phyloP scores from a whole-genome alignment of 2,113 vertebrate genomes.

The Protobothrops flavoviridis region DNA sequence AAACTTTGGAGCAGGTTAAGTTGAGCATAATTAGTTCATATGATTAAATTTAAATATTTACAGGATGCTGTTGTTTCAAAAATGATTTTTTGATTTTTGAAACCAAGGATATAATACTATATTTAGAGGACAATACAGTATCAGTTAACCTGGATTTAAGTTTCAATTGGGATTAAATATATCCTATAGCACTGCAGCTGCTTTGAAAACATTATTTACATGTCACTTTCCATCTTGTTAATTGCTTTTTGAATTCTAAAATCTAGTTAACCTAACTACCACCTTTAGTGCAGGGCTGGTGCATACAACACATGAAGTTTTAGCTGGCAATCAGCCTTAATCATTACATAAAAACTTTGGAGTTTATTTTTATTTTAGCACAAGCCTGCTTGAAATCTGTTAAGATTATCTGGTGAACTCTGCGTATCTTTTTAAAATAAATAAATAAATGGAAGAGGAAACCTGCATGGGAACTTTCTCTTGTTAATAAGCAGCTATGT shows the following conservation, averaged over 20 bases:
- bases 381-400: neutral
- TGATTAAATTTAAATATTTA: neutral
- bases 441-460: neutral
- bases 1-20: neutral
- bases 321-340: neutral
- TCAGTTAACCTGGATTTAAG: neutral
- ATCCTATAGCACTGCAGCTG: neutral
- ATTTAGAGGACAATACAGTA: neutral
- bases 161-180: neutral
- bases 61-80: neutral
- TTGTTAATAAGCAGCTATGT: neutral
- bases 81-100: neutral
- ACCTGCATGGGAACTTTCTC: neutral
- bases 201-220: neutral
- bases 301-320: neutral
- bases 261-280: neutral
- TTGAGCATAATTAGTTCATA: neutral
- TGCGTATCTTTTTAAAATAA: neutral
- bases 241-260: neutral
- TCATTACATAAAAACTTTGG: neutral
- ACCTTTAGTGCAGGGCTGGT: neutral
- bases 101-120: neutral
- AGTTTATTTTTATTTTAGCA: neutral
- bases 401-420: neutral
- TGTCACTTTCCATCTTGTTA: neutral